Conservation (phyloP, 2,113 vertebrate species). For the Lamprotornis superbus region DNA sequence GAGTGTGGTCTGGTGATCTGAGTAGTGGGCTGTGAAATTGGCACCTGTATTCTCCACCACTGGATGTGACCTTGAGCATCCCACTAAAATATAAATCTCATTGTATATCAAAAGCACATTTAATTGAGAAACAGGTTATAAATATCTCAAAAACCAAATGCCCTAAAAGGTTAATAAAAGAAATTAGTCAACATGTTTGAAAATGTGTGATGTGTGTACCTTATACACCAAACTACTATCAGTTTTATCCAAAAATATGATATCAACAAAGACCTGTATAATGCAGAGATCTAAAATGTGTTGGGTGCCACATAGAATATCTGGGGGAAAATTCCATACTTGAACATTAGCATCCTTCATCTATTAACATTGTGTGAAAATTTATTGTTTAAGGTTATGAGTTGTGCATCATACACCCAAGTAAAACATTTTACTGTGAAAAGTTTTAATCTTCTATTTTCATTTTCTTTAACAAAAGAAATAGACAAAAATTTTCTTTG, state of each 20-base stretch:
- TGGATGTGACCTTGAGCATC: neutral
- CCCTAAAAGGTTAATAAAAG: neutral
- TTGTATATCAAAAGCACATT: neutral
- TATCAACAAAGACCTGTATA: neutral
- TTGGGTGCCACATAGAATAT: neutral
- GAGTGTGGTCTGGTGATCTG: neutral
- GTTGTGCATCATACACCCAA: fast-evolving
- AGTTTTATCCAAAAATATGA: neutral
- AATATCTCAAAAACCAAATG: neutral
- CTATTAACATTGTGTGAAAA: neutral
- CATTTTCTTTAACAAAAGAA: neutral
- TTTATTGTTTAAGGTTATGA: neutral
- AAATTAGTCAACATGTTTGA: neutral
- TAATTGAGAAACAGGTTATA: neutral
- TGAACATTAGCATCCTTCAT: neutral
- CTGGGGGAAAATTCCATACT: fast-evolving
- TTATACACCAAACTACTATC: neutral
- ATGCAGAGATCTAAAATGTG: neutral
- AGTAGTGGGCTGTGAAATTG: conserved; percentile 29
- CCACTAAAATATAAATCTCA: neutral
- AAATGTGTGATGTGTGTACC: neutral
- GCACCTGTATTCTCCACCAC: neutral
- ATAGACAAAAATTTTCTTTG: neutral
- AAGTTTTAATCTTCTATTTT: neutral
- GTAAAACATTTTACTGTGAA: neutral